Evolutionary conservation across 2,113 vertebrate species (phyloP).

Genomic region (Condylura cristata): DNA sequence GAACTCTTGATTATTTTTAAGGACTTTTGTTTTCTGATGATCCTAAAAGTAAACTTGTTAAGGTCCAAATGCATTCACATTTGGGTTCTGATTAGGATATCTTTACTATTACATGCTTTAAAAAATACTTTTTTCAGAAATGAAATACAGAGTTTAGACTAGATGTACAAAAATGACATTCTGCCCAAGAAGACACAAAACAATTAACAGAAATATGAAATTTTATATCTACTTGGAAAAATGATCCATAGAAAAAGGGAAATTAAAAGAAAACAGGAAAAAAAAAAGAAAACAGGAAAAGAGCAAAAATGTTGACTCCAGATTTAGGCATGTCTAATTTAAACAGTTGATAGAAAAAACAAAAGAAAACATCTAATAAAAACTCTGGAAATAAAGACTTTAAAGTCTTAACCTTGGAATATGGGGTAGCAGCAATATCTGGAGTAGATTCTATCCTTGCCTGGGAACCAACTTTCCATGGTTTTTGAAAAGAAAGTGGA

Average conservation of each 20-base stretch:
- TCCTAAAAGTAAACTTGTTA: neutral
- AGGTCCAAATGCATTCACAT: neutral
- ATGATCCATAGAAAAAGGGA: neutral
- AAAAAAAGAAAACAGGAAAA: neutral
- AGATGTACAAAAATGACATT: neutral
- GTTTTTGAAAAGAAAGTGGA: neutral
- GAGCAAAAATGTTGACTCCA: neutral
- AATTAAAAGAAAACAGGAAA: neutral
- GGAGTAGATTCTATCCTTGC: neutral
- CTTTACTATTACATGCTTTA: neutral
- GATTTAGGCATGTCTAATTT: neutral
- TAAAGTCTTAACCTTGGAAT: neutral
- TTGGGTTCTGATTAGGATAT: neutral
- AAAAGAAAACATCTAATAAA: neutral
- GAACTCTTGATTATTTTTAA: neutral
- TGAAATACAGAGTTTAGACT: neutral
- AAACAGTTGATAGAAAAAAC: neutral
- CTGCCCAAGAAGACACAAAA: neutral
- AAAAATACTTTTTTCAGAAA: neutral
- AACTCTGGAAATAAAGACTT: neutral
- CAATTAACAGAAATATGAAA: neutral
- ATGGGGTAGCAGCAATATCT: neutral
- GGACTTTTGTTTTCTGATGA: neutral
- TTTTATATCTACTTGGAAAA: slow-evolving; percentile 3
- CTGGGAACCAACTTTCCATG: neutral